These are phyloP conservation scores for Ptychoptera contaminata DNA, from an alignment of 2,888 invertebrate species.

Conservation along the genomic window DNA sequence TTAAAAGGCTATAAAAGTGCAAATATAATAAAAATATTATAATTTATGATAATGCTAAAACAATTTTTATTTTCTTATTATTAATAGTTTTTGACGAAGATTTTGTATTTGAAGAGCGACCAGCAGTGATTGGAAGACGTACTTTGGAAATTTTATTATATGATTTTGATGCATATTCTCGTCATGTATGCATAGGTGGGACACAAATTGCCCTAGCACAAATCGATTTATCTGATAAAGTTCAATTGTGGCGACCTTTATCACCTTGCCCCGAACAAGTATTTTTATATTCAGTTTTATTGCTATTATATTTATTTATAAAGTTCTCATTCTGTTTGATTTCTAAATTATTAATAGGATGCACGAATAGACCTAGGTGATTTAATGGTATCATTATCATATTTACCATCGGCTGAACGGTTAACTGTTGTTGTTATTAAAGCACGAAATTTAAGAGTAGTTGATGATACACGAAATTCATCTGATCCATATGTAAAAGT, in stretches of 20 bases:
- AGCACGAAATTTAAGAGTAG: slow-evolving; percentile 77
- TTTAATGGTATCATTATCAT: slow-evolving; percentile 80
- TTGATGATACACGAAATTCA: slow-evolving; percentile 80
- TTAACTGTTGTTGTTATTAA: slow-evolving; percentile 83
- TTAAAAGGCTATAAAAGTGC: too few relatives aligned
- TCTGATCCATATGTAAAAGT: slow-evolving; percentile 94
- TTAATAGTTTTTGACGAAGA: slow-evolving; percentile 47
- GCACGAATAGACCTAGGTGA: slow-evolving; percentile 74
- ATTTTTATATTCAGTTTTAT: neutral
- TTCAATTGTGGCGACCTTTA: slow-evolving; percentile 39
- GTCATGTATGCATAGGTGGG: slow-evolving; percentile 48
- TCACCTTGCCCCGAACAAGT: slow-evolving; percentile 35
- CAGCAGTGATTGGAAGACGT: slow-evolving; percentile 34
- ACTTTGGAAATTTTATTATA: slow-evolving; percentile 45
- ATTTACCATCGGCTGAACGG: slow-evolving; percentile 79
- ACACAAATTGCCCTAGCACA: slow-evolving; percentile 37
- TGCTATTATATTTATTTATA: neutral
- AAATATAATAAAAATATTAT: too few relatives aligned
- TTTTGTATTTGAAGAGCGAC: slow-evolving; percentile 47
- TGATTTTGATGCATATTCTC: slow-evolving; percentile 47
- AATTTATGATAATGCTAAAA: slow-evolving; percentile 1
- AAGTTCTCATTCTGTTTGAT: neutral
- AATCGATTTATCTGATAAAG: slow-evolving; percentile 39
- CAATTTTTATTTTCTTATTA: neutral
- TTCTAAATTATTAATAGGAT: slow-evolving; percentile 19